Evolutionary conservation across 2,888 invertebrate species (phyloP).

Genomic region (Phanerotoma sp.): DNA sequence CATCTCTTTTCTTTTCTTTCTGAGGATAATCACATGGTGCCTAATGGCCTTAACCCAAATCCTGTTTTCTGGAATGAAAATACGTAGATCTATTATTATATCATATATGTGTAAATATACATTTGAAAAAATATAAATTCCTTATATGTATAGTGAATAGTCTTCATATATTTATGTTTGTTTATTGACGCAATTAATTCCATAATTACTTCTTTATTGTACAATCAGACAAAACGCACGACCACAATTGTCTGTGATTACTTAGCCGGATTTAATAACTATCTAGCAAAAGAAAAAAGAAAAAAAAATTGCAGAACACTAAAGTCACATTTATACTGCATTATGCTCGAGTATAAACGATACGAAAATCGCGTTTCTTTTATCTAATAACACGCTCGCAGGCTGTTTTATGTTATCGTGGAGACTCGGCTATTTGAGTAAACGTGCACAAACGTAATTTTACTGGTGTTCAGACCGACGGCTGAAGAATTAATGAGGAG

Average conservation of each 20-base stretch:
- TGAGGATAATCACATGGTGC: slow-evolving; percentile 20
- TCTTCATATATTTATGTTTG: neutral
- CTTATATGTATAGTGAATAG: neutral
- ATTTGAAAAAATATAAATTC: neutral
- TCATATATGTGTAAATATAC: neutral
- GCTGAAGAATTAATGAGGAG: slow-evolving; percentile 28
- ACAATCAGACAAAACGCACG: too few species aligned
- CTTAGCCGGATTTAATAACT: too few species aligned
- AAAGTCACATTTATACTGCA: slow-evolving; percentile 24
- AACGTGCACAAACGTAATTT: slow-evolving; percentile 10
- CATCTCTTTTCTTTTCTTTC: neutral
- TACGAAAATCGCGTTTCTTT: slow-evolving; percentile 21
- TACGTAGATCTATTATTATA: slow-evolving; percentile 16
- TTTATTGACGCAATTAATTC: neutral
- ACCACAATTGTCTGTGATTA: too few species aligned
- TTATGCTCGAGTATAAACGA: too few species aligned
- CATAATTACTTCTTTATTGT: too few species aligned
- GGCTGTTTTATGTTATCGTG: slow-evolving; percentile 31
- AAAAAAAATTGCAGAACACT: neutral
- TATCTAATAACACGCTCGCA: slow-evolving; percentile 31
- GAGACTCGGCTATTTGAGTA: slow-evolving; percentile 24
- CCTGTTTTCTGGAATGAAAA: slow-evolving; percentile 18
- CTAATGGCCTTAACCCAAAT: slow-evolving; percentile 15
- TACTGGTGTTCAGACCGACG: slow-evolving; percentile 9
- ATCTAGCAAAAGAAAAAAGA: neutral